A percentile compares a stretch with the other conserved stretches of the same genome.
These are phyloP conservation scores for Antennarius maculatus DNA, from an alignment of 2,797 vertebrate species.

Conservation along the genomic window DNA sequence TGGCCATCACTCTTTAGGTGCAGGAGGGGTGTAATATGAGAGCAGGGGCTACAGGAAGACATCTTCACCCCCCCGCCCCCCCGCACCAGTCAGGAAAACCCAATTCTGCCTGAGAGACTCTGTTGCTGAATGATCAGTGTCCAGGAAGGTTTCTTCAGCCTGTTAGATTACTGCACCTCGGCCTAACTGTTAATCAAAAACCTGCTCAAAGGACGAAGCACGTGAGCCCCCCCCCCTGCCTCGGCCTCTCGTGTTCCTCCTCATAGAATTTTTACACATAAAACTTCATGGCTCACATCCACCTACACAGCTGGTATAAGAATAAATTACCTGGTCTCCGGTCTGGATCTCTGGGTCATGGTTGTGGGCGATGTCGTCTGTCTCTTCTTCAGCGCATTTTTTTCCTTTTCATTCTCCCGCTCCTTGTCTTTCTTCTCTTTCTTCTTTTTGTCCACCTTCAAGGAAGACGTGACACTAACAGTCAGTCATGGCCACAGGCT, in stretches of 20 bases:
- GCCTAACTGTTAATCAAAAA: conserved; percentile 54
- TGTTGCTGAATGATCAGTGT: conserved; percentile 20
- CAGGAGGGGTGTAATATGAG: conserved; percentile 23
- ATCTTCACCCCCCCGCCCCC: neutral
- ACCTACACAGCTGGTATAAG: no score
- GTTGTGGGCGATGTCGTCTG: conserved; percentile 62
- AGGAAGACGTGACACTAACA: conserved; percentile 14
- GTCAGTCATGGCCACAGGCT: neutral
- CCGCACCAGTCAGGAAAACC: conserved; percentile 35
- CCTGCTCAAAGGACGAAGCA: conserved; percentile 29
- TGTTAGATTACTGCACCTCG: conserved; percentile 27
- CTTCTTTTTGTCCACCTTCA: conserved; percentile 87
- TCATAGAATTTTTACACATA: no score
- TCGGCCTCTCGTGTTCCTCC: no score
- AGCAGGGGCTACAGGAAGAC: conserved; percentile 10
- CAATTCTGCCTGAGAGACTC: conserved; percentile 20
- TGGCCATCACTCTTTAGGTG: conserved; percentile 21
- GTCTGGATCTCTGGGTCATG: conserved; percentile 65
- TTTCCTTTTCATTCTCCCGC: conserved; percentile 93
- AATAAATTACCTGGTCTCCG: conserved; percentile 76
- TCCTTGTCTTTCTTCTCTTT: conserved; percentile 99
- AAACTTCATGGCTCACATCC: no score
- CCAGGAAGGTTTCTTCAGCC: conserved; percentile 32
- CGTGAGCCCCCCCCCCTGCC: conserved; percentile 4
- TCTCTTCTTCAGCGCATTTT: conserved; percentile 89